Evolutionary conservation across 2,888 invertebrate genomes (phyloP).

Genomic region (Erebia palarica): DNA sequence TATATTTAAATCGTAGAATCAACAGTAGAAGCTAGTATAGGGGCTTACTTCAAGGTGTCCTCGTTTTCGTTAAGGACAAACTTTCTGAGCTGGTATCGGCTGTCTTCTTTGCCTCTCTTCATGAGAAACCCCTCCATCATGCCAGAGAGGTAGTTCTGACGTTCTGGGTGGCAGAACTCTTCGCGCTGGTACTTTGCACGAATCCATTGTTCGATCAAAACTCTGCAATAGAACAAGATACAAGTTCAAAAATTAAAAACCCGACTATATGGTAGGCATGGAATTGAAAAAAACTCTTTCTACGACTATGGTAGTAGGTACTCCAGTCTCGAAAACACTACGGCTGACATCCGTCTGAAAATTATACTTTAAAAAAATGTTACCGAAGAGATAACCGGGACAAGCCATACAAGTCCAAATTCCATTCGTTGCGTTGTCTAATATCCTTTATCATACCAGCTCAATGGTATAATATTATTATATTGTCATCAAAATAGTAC

Average conservation of each 20-base stretch:
- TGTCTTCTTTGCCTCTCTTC: conserved; percentile 95
- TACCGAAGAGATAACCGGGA: too few species aligned
- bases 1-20: conserved; percentile 17
- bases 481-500: too few species aligned
- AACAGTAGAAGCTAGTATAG: conserved; percentile 17
- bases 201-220: conserved; percentile 95
- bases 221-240: conserved; percentile 78
- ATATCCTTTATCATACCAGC: too few species aligned
- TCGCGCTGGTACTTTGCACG: conserved; percentile 94
- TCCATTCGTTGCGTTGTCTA: too few species aligned
- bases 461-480: too few species aligned
- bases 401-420: too few species aligned
- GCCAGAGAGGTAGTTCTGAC: conserved; percentile 90
- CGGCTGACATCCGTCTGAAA: too few species aligned
- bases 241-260: background rate
- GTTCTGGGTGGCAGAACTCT: conserved; percentile 91
- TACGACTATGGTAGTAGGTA: background rate
- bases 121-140: conserved; percentile 93
- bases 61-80: conserved; percentile 92
- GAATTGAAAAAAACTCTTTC: background rate
- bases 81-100: conserved; percentile 90
- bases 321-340: too few species aligned
- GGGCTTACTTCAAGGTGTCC: conserved; percentile 87
- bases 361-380: too few species aligned
- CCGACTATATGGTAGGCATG: background rate